A percentile compares a stretch with the other conserved stretches of the same genome.
Evolutionary conservation across 2,797 vertebrate genomes (phyloP).

Genomic region (Anguilla marmorata): DNA sequence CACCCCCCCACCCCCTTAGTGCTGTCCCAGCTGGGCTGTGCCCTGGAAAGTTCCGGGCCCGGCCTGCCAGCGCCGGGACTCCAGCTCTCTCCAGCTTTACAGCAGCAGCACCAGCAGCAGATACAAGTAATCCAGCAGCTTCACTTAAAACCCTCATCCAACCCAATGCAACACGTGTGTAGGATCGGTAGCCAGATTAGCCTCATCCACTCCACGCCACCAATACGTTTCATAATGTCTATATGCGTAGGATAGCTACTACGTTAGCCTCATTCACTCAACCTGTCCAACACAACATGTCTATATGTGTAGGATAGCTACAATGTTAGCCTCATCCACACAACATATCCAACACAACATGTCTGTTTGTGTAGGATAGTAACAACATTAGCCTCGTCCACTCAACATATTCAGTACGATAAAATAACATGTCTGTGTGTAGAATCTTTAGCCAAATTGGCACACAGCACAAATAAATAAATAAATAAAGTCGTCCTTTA

Average conservation of each 20-base stretch:
- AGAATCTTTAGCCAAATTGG: no score
- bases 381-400: no score
- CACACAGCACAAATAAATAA: neutral
- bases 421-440: no score
- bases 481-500: neutral
- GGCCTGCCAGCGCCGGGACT: constrained; percentile 83
- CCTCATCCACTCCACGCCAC: neutral
- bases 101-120: constrained; percentile 22
- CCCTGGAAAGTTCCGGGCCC: constrained; percentile 91
- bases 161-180: neutral
- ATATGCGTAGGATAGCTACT: no score
- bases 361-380: no score
- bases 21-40: constrained; percentile 98
- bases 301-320: no score
- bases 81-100: neutral
- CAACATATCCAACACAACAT: no score
- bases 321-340: no score
- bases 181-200: no score
- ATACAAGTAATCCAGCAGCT: constrained; percentile 24
- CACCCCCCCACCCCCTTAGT: constrained; percentile 74
- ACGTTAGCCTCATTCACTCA: no score
- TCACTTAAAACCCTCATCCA: neutral
- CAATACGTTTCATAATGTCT: no score
- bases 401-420: no score
- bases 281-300: neutral